Percentiles rank a stretch among this genome's conserved stretches.
phyloP scores from a whole-genome alignment of 2,113 vertebrate genomes.

The Apteryx mantelli region DNA sequence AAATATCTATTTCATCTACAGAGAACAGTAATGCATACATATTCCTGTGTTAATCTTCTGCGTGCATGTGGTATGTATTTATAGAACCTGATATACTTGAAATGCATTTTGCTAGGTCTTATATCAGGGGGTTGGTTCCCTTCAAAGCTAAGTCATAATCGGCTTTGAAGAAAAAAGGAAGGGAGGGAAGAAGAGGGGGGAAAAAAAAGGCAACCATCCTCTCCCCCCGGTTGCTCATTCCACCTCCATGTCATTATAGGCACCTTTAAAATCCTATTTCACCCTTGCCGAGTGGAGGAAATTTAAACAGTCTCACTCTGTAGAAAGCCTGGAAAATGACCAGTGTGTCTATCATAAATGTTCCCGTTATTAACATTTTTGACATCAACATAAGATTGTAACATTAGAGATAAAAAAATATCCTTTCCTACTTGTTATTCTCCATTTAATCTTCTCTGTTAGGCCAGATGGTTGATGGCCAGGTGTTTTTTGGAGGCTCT shows the following conservation, averaged over 20 bases:
- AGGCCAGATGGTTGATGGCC: neutral
- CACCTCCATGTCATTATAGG: neutral
- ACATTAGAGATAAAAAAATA: neutral
- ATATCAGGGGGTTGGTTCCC: neutral
- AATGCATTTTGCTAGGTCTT: neutral
- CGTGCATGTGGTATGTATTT: neutral
- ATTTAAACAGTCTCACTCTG: neutral
- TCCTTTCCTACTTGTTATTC: neutral
- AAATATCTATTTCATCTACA: neutral
- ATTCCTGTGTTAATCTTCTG: neutral
- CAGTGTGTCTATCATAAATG: neutral
- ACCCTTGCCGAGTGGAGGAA: neutral
- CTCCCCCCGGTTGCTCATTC: fast-evolving
- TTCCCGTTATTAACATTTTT: neutral
- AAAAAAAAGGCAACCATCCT: fast-evolving
- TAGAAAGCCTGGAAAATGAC: neutral
- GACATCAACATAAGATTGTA: neutral
- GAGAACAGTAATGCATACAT: neutral
- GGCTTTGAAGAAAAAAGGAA: neutral
- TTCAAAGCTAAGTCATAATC: neutral
- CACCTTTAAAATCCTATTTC: neutral
- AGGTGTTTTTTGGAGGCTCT: neutral
- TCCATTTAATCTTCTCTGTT: neutral
- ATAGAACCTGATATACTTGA: neutral
- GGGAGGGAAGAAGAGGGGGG: too few relatives aligned